A percentile compares a stretch with the other conserved stretches of the same genome.
Conservation (phyloP, 2,113 vertebrate species). For the Xyliphius kryptos region DNA sequence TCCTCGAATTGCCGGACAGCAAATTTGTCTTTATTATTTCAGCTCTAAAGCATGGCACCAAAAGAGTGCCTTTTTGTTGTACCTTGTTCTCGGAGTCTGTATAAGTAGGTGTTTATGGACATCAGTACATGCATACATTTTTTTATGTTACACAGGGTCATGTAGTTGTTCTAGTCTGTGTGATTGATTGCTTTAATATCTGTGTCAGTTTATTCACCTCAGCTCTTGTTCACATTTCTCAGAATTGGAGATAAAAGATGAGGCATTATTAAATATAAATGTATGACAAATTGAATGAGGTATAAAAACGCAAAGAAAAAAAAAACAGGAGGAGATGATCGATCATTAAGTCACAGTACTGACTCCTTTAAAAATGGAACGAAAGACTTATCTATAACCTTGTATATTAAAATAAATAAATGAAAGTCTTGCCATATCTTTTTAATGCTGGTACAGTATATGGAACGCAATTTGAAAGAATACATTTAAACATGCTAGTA, state of each 20-base stretch:
- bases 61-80: not conserved
- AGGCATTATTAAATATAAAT: conserved; percentile 47
- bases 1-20: too few relatives aligned
- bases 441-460: conserved; percentile 10
- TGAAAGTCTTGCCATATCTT: conserved; percentile 10
- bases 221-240: conserved; percentile 30
- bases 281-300: conserved; percentile 44
- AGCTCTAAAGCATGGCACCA: too few relatives aligned
- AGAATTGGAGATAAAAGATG: conserved; percentile 35
- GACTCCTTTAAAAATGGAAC: conserved; percentile 21
- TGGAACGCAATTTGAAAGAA: not conserved
- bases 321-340: conserved; percentile 30
- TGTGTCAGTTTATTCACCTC: conserved; percentile 45
- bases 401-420: conserved; percentile 7
- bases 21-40: too few relatives aligned
- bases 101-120: conserved; percentile 1
- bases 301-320: conserved; percentile 38
- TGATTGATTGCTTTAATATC: conserved; percentile 59
- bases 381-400: conserved; percentile 11
- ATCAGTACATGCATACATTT: not conserved
- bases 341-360: conserved; percentile 24
- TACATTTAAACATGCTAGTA: too few relatives aligned
- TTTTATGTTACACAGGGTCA: not conserved
- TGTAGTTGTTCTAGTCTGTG: conserved; percentile 34
- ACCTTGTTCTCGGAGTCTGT: not conserved